These are phyloP conservation scores for Mola mola DNA, from an alignment of 2,113 vertebrate genomes.

Conservation along the genomic window DNA sequence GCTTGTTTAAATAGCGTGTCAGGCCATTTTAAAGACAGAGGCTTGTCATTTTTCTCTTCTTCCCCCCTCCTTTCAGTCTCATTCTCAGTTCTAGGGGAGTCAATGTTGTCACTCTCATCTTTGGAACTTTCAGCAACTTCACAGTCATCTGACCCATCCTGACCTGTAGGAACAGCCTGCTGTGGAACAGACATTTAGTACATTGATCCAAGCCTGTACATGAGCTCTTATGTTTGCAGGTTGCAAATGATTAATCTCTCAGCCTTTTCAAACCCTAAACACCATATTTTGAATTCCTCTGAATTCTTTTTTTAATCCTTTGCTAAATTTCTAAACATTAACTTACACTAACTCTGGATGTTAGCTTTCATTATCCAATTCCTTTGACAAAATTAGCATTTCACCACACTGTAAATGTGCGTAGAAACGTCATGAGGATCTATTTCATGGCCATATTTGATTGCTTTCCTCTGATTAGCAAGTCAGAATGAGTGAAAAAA, in stretches of 20 bases:
- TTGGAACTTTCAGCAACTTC: too few species aligned
- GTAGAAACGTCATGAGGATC: too few species aligned
- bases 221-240: too few species aligned
- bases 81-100: constrained; percentile 68
- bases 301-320: constrained; percentile 69
- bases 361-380: too few species aligned
- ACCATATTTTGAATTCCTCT: too few species aligned
- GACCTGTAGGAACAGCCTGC: constrained; percentile 63
- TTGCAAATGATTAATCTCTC: constrained; percentile 67
- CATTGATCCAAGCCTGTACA: too few species aligned
- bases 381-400: too few species aligned
- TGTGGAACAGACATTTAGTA: constrained; percentile 24
- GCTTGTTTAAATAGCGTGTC: constrained; percentile 87
- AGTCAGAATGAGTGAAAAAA: too few species aligned
- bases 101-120: constrained; percentile 50
- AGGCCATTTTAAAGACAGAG: constrained; percentile 93
- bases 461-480: too few species aligned
- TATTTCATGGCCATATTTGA: too few species aligned
- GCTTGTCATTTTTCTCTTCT: constrained; percentile 85
- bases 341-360: too few species aligned
- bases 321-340: constrained; percentile 60
- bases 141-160: constrained; percentile 49
- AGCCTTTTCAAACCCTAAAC: constrained; percentile 60
- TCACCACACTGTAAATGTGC: too few species aligned
- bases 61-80: constrained; percentile 67